Base-by-base conservation (phyloP, 2,888 invertebrate genomes). In the Scaptodrosophila latifasciaeformis region DNA sequence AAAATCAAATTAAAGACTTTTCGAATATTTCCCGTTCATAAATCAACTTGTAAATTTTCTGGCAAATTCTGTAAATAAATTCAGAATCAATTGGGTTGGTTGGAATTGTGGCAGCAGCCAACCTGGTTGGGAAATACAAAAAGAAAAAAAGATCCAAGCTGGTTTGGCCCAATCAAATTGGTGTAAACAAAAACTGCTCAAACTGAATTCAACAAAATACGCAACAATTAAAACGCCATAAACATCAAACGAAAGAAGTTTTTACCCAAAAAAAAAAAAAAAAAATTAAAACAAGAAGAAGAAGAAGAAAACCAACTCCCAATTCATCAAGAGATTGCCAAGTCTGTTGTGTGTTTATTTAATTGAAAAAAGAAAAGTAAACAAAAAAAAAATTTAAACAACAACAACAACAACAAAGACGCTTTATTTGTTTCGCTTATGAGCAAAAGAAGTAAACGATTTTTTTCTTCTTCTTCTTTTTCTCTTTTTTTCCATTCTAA, bases 161-260 rank as follows among this genome's bases (percentile, higher is more conserved):
- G 60, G 67, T 55, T 51, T 37, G 54, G 60, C 45, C 56, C 50
- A 51, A 43, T n/a, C n/a, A n/a, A n/a, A n/a, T 47, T 52, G 34
- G 48, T 37, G 48, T 48, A 53, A n/a, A n/a, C n/a, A n/a, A n/a
- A n/a, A 34, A 56, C 35, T 17, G 21, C 29, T 34, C 10, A 13
- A 49, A 34, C 9, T 13, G 34, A 10, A 31, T 31, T 9, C 12
- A 34, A 34, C 50, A 2, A n/a, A 54, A 44, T 29, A 17, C n/a
- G 9, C 44, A 55, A 47, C 35, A 54, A 55, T 46, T 27, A 49
- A 59, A 63, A 54, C 13, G 29, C 47, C 43, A 57, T 39, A 52
- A 54, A 44, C 53, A 50, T 27, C 13, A 35, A 35, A n/a, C n/a
- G 18, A 42, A n/a, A 18, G 18, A 18, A 4, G 18, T n/a, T 10